These are phyloP conservation scores for Ctenodactylus gundi DNA, from an alignment of 2,113 vertebrate species.

Conservation along the genomic window DNA sequence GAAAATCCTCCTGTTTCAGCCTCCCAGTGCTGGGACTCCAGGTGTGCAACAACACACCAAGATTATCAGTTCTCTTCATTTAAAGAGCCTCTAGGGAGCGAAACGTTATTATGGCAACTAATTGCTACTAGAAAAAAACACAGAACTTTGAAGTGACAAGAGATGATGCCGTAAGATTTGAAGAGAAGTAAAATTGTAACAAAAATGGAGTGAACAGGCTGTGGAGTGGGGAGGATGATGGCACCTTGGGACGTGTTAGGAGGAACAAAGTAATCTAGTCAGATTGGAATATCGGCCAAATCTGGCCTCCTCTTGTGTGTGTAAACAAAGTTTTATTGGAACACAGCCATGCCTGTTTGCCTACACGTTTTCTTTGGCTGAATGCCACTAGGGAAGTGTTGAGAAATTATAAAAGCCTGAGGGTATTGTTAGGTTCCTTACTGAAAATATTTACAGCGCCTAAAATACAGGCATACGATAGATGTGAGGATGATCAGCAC, in stretches of 20 bases:
- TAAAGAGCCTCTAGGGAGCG: not conserved
- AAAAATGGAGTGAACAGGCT: not conserved
- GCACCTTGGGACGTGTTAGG: not conserved
- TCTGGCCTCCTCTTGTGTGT: not conserved
- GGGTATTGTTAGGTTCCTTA: no score
- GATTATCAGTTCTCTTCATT: not conserved
- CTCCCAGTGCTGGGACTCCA: no score
- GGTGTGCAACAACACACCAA: no score
- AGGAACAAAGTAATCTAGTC: not conserved
- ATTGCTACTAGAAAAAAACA: not conserved
- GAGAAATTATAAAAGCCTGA: not conserved
- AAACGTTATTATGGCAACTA: not conserved
- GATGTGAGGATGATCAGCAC: not conserved
- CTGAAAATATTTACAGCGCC: not conserved
- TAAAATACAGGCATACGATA: not conserved
- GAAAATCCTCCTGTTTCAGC: no score
- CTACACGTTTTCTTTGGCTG: not conserved
- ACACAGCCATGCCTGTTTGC: not conserved
- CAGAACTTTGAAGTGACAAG: not conserved
- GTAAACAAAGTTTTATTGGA: not conserved
- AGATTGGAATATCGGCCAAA: not conserved
- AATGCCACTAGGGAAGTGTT: not conserved
- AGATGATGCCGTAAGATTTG: not conserved
- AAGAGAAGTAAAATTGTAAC: not conserved
- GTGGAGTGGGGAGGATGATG: not conserved